A percentile compares a stretch with the other conserved stretches of the same genome.
Evolutionary conservation across 2,113 vertebrate species (phyloP).

Genomic region (Brachypteracias leptosomus): DNA sequence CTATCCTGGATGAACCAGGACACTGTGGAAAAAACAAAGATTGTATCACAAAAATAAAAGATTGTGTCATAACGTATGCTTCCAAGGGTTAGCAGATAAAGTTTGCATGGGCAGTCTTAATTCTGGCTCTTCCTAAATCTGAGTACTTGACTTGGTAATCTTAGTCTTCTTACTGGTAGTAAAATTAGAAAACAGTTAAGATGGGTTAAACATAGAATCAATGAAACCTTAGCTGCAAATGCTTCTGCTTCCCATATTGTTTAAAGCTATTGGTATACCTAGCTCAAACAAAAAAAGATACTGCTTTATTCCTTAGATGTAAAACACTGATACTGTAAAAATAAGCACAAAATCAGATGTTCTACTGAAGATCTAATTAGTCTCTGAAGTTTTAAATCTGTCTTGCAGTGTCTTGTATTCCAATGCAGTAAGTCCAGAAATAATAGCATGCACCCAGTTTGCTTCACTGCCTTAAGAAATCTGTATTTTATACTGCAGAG

Average conservation of each 20-base stretch:
- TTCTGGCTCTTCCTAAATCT: neutral
- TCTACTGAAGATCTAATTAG: neutral
- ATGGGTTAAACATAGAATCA: neutral
- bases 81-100: neutral
- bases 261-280: neutral
- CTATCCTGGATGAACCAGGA: no score
- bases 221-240: neutral
- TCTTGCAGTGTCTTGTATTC: neutral
- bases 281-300: neutral
- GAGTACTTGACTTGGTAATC: neutral
- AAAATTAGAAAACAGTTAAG: neutral
- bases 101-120: neutral
- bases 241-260: neutral
- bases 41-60: neutral
- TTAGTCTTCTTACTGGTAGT: neutral
- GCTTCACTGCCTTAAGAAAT: constrained; percentile 3
- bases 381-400: neutral
- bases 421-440: neutral
- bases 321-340: constrained; percentile 10
- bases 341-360: neutral
- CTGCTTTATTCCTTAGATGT: neutral
- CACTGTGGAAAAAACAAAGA: neutral
- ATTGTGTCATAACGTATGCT: neutral
- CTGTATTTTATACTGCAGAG: neutral
- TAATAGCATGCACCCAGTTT: neutral